Conservation (phyloP, 2,888 invertebrate species). For the Chymomyza procnemis region DNA sequence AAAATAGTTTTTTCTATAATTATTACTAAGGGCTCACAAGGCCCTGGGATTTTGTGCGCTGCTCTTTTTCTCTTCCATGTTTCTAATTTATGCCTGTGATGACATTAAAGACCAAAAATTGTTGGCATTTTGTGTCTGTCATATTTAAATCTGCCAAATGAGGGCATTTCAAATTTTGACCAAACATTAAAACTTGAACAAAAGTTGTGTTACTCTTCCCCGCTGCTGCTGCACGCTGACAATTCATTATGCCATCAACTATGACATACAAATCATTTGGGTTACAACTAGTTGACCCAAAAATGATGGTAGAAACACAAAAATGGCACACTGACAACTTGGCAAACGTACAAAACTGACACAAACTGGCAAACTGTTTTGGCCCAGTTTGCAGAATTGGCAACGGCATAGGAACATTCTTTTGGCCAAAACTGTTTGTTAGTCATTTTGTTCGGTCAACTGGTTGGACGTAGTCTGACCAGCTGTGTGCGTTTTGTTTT, state of each 20-base stretch:
- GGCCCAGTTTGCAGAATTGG: constrained; percentile 52
- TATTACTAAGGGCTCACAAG: constrained; percentile 44
- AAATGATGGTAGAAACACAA: constrained; percentile 27
- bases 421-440: constrained; percentile 20
- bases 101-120: constrained; percentile 30
- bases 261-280: constrained; percentile 38
- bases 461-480: constrained; percentile 26
- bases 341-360: not conserved
- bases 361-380: constrained; percentile 21
- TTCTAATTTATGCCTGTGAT: constrained; percentile 31
- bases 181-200: not conserved
- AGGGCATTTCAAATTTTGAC: not conserved
- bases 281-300: constrained; percentile 61
- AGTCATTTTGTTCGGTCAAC: constrained; percentile 25
- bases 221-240: constrained; percentile 8
- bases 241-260: constrained; percentile 24
- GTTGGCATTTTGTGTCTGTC: not conserved
- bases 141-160: not conserved
- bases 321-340: constrained; percentile 27
- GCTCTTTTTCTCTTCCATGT: not conserved
- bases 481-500: constrained; percentile 19
- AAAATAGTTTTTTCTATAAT: constrained; percentile 39
- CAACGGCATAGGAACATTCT: not conserved
- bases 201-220: not conserved
- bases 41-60: not conserved